Conservation (phyloP, 2,113 vertebrate species). For the Xyrauchen texanus region DNA sequence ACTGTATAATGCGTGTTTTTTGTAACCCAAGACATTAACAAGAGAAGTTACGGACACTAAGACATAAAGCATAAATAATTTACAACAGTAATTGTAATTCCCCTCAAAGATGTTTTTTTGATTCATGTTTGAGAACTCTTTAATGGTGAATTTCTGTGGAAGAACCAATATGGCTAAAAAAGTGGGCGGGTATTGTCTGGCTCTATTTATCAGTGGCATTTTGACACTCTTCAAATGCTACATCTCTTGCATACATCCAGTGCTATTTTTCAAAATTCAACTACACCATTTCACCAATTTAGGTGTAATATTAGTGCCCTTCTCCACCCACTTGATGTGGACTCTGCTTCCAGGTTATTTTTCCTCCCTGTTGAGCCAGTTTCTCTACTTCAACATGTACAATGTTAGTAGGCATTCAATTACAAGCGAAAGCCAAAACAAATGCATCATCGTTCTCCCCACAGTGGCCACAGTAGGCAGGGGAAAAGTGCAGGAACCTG, state of each 20-base stretch:
- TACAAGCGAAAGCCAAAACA: conserved; percentile 26
- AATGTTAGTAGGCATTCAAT: conserved; percentile 11
- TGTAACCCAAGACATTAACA: too few species aligned
- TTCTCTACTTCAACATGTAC: background rate
- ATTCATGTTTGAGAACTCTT: too few species aligned
- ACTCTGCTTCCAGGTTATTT: background rate
- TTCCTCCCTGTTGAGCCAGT: conserved; percentile 5
- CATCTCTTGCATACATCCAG: background rate
- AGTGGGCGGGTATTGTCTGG: too few species aligned
- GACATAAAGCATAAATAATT: too few species aligned
- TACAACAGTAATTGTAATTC: too few species aligned
- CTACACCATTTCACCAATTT: background rate
- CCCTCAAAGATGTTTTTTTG: too few species aligned
- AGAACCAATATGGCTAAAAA: too few species aligned
- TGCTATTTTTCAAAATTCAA: background rate
- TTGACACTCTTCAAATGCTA: background rate
- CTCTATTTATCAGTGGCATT: background rate
- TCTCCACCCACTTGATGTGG: background rate
- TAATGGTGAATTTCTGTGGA: too few species aligned
- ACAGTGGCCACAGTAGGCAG: conserved; percentile 47
- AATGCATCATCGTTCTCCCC: conserved; percentile 28
- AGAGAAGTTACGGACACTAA: too few species aligned
- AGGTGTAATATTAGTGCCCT: background rate
- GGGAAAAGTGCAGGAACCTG: conserved; percentile 38
- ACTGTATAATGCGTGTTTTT: too few species aligned